Evolutionary conservation across 53 echinoderm and acorn worm species (phyloP).

Genomic region (Echinometra lucunter): DNA sequence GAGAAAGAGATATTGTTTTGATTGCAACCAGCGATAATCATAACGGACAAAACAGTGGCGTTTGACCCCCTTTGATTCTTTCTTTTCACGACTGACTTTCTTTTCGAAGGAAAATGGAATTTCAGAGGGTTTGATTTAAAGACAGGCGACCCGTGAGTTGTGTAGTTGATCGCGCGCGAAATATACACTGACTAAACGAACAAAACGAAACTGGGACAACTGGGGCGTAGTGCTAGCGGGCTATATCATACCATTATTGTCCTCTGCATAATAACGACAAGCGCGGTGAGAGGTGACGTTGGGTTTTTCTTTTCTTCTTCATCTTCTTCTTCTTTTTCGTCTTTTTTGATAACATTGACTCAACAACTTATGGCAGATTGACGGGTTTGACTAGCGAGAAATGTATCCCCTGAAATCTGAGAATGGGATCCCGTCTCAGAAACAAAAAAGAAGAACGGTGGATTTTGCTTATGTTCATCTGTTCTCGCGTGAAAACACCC

Average conservation of each 20-base stretch:
- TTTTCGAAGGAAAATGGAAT: neutral
- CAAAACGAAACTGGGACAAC: conserved; percentile 57
- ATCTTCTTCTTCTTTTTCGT: too few species aligned
- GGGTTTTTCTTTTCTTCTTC: too few species aligned
- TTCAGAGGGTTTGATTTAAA: conserved; percentile 18
- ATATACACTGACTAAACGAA: conserved; percentile 4
- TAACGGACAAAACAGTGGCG: conserved; percentile 41
- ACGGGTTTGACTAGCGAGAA: conserved; percentile 56
- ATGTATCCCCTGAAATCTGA: conserved; percentile 49
- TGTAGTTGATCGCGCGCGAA: neutral
- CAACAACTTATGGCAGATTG: conserved; percentile 60
- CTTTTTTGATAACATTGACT: conserved; percentile 29
- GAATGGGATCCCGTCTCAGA: neutral
- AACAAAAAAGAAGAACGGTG: neutral
- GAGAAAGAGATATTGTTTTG: conserved; percentile 57
- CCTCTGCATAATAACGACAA: neutral
- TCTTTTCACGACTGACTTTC: conserved; percentile 30
- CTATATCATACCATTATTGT: neutral
- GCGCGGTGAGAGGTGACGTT: neutral
- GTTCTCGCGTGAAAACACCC: conserved; percentile 26
- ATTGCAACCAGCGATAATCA: conserved; percentile 39
- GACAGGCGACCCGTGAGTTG: neutral
- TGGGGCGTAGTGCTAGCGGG: conserved; percentile 52
- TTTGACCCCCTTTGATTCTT: conserved; percentile 16
- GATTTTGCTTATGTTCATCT: conserved; percentile 26